These are phyloP conservation scores for Tetramorium alpestre DNA, from an alignment of 1,140 invertebrate species.

Conservation along the genomic window DNA sequence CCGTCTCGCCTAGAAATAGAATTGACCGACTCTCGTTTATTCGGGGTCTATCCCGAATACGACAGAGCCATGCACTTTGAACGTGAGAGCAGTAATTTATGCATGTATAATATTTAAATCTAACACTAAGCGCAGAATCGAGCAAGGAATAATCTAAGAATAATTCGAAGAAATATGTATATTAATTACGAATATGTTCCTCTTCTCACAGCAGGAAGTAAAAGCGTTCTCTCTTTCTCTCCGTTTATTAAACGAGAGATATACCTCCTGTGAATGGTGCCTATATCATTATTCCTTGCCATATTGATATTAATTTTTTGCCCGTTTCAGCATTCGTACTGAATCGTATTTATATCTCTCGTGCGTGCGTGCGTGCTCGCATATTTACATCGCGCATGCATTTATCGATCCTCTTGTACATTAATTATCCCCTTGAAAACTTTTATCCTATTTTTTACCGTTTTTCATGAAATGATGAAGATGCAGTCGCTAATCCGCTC, in stretches of 20 bases:
- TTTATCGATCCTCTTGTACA: slow-evolving; percentile 15
- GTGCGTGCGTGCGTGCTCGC: background rate
- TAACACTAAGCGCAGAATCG: background rate
- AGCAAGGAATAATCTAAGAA: background rate
- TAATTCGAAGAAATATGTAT: background rate
- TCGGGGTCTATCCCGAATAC: slow-evolving; percentile 37
- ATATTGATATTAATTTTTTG: slow-evolving; percentile 30
- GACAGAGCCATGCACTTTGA: background rate
- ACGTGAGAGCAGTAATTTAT: background rate
- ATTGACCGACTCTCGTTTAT: slow-evolving; percentile 65
- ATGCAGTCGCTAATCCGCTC: slow-evolving; percentile 31
- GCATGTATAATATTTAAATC: background rate
- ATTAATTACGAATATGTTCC: slow-evolving; percentile 8
- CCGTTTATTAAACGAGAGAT: slow-evolving; percentile 15
- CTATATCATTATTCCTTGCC: slow-evolving; percentile 27
- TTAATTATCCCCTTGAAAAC: slow-evolving; percentile 16
- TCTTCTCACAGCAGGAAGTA: background rate
- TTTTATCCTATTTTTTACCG: slow-evolving; percentile 23
- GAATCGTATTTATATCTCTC: slow-evolving; percentile 35
- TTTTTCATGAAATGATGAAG: slow-evolving; percentile 46
- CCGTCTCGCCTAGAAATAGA: slow-evolving; percentile 65
- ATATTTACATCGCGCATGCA: slow-evolving; percentile 7
- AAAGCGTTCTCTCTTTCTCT: background rate
- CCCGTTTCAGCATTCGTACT: background rate
- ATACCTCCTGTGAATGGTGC: background rate